phyloP scores from a whole-genome alignment of 2,888 invertebrate species.

The Hanleya hanleyi region DNA sequence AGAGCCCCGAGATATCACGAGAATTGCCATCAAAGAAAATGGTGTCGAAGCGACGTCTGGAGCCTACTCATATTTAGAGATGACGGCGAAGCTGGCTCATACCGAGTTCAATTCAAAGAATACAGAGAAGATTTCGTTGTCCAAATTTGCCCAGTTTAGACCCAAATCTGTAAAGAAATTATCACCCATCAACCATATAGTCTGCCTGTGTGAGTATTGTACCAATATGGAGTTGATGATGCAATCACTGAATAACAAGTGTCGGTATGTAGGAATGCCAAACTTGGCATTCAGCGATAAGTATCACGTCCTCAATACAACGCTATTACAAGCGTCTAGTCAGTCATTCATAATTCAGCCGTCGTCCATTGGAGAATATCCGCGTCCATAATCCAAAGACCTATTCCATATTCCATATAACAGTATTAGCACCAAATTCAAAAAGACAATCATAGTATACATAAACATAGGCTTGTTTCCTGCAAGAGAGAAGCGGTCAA shows the following conservation, averaged over 20 bases:
- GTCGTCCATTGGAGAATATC: no score
- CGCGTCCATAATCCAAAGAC: no score
- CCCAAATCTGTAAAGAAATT: not conserved
- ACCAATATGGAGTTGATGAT: not conserved
- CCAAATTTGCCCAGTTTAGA: not conserved
- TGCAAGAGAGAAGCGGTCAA: no score
- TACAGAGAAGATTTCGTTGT: not conserved
- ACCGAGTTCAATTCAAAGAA: not conserved
- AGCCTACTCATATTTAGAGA: not conserved
- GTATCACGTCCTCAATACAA: not conserved
- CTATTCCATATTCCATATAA: no score
- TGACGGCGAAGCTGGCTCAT: not conserved
- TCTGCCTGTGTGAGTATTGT: not conserved
- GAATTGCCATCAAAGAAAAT: not conserved
- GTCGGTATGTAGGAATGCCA: not conserved
- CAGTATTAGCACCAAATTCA: no score
- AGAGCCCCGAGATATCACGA: not conserved
- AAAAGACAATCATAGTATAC: no score
- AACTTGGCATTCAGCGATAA: not conserved
- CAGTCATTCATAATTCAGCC: no score
- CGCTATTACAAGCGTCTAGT: not conserved
- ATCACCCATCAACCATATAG: not conserved
- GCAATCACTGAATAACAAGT: not conserved
- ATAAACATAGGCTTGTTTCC: no score
- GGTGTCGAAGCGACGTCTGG: not conserved